Conservation (phyloP, 64 coral and sea anemone genomes). For the Montipora efflorescens region DNA sequence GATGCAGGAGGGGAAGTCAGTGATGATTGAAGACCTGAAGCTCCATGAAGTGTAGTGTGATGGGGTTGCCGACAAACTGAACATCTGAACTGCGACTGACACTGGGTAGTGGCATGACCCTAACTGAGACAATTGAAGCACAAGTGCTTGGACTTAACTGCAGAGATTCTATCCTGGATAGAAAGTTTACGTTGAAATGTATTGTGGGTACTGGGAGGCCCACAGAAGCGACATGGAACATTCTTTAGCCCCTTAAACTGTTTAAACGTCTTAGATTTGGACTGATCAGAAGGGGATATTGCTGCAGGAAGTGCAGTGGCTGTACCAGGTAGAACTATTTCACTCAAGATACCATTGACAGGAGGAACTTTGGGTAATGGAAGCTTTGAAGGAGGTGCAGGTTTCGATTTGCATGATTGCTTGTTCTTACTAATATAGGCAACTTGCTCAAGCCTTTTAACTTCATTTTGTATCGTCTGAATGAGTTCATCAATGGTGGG, state of each 20-base stretch:
- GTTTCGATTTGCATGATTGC: no score
- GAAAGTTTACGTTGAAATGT: constrained; percentile 59
- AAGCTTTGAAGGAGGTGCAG: no score
- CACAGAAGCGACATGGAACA: no score
- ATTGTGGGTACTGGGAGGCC: neutral
- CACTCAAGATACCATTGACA: no score
- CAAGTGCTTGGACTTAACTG: constrained; percentile 54
- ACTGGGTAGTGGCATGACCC: constrained; percentile 41
- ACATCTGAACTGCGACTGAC: constrained; percentile 40
- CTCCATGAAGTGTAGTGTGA: no score
- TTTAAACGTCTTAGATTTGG: neutral
- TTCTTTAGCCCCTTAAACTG: neutral
- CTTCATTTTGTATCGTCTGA: constrained; percentile 53
- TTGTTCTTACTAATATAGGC: neutral
- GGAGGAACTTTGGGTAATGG: no score
- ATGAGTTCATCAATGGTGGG: constrained; percentile 29
- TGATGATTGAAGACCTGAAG: neutral
- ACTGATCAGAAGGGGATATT: neutral
- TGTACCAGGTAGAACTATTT: no score
- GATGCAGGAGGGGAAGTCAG: constrained; percentile 42
- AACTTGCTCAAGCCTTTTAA: constrained; percentile 57
- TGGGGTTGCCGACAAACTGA: no score
- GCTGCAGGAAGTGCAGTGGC: no score
- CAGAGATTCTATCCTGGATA: constrained; percentile 40
- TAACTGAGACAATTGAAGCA: constrained; percentile 50